Base-by-base conservation (phyloP, 1,140 invertebrate genomes). In the Ectropis grisescens region DNA sequence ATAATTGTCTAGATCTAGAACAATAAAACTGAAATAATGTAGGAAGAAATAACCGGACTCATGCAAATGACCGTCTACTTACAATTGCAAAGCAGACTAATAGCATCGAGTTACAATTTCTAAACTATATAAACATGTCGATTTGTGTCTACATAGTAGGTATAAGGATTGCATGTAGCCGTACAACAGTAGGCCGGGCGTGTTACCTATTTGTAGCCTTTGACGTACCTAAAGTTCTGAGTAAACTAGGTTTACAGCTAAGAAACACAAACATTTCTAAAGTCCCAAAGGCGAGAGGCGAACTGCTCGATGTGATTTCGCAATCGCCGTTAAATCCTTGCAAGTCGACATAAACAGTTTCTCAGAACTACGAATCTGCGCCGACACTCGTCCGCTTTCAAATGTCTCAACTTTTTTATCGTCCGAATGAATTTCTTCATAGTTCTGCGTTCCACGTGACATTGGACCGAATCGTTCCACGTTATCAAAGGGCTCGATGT, bases 401-500 rank as follows among this genome's bases (percentile, higher is more conserved):
- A 41, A 44, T 34, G 27, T 38, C 28, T 38, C 31, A 38, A 39
- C 31, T 33, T 28, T 16, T 47, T 58, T 54, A 55, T 58, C 42
- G 30, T 33, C 45, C 35, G 14, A 32, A 45, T 58, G 49, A 71
- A 68, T 76, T 72, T 66, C 64, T 68, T 66, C 58, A 80, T 62
- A 57, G 37, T 50, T 44, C 40, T 36, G 41, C 47, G 53, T 58
- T 38, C 43, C 11, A 41, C 56, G 47, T 65, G 67, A 69, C 72
- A 76, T 78, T 78, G 67, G 65, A 74, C 66, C 61, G 56, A 68
- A 71, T 72, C 60, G 57, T 59, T 65, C 53, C 60, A 46, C 51
- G 52, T 74, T 75, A 80, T 80, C 71, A 59, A 46, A 57, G 53
- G 45, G 58, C 57, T 42, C 44, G 48, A 58, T 56, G 52, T 51